Conservation (phyloP, 2,113 vertebrate genomes). For the Tor tambroides region DNA sequence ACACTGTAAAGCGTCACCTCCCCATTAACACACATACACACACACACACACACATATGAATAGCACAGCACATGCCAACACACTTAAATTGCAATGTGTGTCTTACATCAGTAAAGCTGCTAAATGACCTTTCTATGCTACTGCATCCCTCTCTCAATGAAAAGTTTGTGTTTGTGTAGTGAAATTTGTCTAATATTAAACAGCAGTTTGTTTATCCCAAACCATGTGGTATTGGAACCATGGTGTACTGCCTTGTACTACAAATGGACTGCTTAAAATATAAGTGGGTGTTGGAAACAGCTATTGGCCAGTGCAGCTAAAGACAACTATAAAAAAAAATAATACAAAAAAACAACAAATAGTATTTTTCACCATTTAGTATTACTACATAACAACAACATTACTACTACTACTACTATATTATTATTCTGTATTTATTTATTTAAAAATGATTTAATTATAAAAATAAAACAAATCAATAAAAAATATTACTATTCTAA, state of each 20-base stretch:
- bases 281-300: slow-evolving; percentile 3
- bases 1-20: slow-evolving; percentile 13
- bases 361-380: neutral
- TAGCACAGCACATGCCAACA: slow-evolving; percentile 53
- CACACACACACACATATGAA: slow-evolving; percentile 37
- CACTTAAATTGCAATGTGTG: slow-evolving; percentile 54
- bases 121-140: slow-evolving; percentile 64
- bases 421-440: neutral
- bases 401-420: neutral
- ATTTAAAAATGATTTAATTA: neutral
- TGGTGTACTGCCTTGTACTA: neutral
- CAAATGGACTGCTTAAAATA: neutral
- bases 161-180: slow-evolving; percentile 38
- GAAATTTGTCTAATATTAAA: slow-evolving; percentile 10
- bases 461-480: neutral
- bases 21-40: slow-evolving; percentile 42
- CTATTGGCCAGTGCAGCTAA: neutral
- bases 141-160: slow-evolving; percentile 3
- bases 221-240: slow-evolving; percentile 4
- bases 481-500: too few relatives aligned
- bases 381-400: neutral
- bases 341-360: too few relatives aligned
- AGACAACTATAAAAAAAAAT: neutral
- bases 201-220: neutral
- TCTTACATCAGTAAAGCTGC: slow-evolving; percentile 53